Conservation (phyloP, 1,140 invertebrate genomes). For the Panonychus citri region DNA sequence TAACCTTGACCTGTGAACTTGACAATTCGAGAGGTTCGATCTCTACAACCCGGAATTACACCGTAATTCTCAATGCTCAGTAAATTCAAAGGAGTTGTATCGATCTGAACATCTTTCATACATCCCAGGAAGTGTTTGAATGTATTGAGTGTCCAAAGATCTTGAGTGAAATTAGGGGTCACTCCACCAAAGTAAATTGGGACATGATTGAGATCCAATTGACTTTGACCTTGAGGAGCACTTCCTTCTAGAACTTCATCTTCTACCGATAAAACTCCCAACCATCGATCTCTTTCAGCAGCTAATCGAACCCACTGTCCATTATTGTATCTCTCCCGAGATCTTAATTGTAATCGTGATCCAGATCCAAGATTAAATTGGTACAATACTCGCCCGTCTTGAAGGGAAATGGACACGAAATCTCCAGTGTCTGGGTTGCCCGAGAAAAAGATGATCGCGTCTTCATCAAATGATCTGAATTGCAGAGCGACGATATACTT, state of each 20-base stretch:
- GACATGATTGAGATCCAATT: conserved; percentile 27
- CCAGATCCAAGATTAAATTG: background rate
- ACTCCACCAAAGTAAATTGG: conserved; percentile 48
- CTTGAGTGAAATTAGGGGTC: conserved; percentile 36
- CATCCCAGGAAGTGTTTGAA: conserved; percentile 47
- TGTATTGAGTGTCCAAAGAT: conserved; percentile 17
- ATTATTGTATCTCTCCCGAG: conserved; percentile 40
- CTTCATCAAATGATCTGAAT: conserved; percentile 64
- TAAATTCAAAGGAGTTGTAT: conserved; percentile 39
- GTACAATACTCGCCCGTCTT: conserved; percentile 9
- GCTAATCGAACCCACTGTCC: conserved; percentile 53
- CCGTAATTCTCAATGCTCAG: conserved; percentile 41
- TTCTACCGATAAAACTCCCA: conserved; percentile 33
- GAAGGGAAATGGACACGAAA: conserved; percentile 10
- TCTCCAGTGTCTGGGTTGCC: conserved; percentile 35
- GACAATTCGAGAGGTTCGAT: conserved; percentile 35
- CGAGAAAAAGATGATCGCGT: conserved; percentile 61
- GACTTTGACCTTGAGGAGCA: conserved; percentile 31
- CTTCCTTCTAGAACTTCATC: conserved; percentile 36
- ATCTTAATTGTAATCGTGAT: background rate
- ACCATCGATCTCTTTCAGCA: conserved; percentile 24
- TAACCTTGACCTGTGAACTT: conserved; percentile 55
- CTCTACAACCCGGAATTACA: conserved; percentile 44
- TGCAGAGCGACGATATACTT: conserved; percentile 50
- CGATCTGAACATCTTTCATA: conserved; percentile 48